Conservation (phyloP, 2,113 vertebrate genomes). For the Sinocyclocheilus grahami region DNA sequence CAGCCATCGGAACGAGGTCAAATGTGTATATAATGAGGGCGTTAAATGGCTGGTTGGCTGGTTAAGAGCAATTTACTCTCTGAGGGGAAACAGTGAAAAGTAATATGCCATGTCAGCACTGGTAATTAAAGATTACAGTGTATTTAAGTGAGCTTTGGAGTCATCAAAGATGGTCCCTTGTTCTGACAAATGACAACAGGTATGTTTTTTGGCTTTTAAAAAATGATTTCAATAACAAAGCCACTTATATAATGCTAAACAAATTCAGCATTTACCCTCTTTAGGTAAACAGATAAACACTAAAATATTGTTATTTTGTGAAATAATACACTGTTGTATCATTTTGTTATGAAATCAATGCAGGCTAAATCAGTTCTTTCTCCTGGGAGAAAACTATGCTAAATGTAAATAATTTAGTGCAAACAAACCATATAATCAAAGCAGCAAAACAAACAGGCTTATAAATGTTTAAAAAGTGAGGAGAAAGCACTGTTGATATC, state of each 20-base stretch:
- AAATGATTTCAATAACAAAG: not conserved
- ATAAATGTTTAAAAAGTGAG: too few species aligned
- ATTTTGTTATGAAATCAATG: not conserved
- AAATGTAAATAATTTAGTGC: not conserved
- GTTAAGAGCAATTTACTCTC: conserved; percentile 33
- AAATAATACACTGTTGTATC: not conserved
- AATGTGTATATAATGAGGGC: conserved; percentile 36
- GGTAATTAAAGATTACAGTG: conserved; percentile 21
- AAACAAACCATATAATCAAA: not conserved
- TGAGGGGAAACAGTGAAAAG: conserved; percentile 34
- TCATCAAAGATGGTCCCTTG: not conserved
- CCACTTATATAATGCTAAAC: not conserved
- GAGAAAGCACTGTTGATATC: not conserved
- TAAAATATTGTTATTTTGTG: not conserved
- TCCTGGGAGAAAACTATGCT: not conserved
- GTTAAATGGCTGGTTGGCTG: conserved; percentile 37
- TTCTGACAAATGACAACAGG: not conserved
- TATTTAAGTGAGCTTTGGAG: not conserved
- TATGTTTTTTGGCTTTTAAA: not conserved
- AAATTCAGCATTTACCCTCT: not conserved
- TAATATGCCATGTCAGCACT: conserved; percentile 29
- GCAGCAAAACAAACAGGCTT: not conserved
- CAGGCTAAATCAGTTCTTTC: not conserved
- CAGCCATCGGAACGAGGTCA: conserved; percentile 26
- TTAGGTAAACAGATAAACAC: not conserved